Conservation (phyloP, 2,797 vertebrate species). For the Hydrolagus colliei region DNA sequence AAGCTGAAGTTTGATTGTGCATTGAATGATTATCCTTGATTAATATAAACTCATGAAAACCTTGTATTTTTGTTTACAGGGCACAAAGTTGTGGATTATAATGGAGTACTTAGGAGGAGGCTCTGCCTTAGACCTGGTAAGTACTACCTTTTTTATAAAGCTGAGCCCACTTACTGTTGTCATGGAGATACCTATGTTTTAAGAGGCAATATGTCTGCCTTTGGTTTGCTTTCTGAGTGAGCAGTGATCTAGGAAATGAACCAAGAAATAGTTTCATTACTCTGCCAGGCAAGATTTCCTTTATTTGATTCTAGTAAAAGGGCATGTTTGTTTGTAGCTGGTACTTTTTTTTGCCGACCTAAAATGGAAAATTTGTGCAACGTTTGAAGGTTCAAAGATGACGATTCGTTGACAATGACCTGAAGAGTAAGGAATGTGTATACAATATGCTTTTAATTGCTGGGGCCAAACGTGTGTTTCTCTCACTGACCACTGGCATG, state of each 20-base stretch:
- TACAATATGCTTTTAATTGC: not conserved
- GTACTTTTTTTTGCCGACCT: not conserved
- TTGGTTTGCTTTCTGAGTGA: not conserved
- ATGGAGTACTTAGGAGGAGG: constrained; percentile 71
- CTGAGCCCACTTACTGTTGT: not conserved
- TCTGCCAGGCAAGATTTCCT: not conserved
- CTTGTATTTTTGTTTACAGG: constrained; percentile 48
- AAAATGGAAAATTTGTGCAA: not conserved
- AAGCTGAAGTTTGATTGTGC: no score
- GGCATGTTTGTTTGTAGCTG: not conserved
- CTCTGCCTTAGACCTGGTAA: constrained; percentile 68
- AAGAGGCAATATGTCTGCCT: not conserved
- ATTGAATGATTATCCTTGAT: not conserved
- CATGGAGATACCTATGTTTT: not conserved
- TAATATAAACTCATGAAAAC: not conserved
- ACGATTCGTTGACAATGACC: not conserved
- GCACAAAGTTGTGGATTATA: constrained; percentile 73
- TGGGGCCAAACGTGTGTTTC: not conserved
- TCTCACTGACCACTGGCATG: no score
- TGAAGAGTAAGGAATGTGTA: not conserved
- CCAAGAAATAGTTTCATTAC: not conserved
- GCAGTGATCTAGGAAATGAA: not conserved
- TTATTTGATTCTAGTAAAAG: not conserved
- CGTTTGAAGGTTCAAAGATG: not conserved
- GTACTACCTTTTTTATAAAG: constrained; percentile 39